Conservation (phyloP, 2,113 vertebrate genomes). For the Erpornis zantholeuca region DNA sequence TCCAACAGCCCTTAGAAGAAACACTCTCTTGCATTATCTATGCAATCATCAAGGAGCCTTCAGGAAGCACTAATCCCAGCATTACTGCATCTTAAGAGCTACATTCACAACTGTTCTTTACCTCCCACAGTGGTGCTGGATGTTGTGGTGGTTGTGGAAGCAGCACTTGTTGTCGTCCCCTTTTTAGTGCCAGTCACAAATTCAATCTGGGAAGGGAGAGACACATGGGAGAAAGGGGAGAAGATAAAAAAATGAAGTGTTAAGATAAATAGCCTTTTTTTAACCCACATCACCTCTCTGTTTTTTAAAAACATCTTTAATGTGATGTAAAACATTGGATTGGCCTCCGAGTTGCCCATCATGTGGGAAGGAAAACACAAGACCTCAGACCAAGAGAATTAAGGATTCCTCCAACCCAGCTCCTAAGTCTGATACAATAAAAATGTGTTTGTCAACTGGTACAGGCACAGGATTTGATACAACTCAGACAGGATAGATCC, state of each 20-base stretch:
- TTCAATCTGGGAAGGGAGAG: slow-evolving; percentile 82
- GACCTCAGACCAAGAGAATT: background rate
- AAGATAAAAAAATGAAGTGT: background rate
- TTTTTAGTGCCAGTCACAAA: slow-evolving; percentile 98
- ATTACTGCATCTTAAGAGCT: background rate
- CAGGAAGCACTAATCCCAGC: background rate
- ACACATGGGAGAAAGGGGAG: background rate
- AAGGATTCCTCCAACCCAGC: background rate
- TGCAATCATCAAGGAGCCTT: background rate
- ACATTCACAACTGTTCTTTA: slow-evolving; percentile 49
- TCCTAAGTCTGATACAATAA: background rate
- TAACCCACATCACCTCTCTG: background rate
- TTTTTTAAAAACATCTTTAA: background rate
- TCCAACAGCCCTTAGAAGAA: background rate
- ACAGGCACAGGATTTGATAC: background rate
- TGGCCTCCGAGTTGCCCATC: background rate
- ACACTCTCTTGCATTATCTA: background rate
- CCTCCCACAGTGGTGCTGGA: slow-evolving; percentile 87
- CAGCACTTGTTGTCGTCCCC: slow-evolving; percentile 84
- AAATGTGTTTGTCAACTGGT: background rate
- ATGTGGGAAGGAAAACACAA: background rate
- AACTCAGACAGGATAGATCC: background rate
- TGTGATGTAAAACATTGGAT: background rate
- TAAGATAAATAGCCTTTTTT: background rate
- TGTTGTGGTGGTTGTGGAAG: slow-evolving; percentile 83